Base-by-base conservation (phyloP, 2,797 vertebrate species). In the Arnoldichthys spilopterus region DNA sequence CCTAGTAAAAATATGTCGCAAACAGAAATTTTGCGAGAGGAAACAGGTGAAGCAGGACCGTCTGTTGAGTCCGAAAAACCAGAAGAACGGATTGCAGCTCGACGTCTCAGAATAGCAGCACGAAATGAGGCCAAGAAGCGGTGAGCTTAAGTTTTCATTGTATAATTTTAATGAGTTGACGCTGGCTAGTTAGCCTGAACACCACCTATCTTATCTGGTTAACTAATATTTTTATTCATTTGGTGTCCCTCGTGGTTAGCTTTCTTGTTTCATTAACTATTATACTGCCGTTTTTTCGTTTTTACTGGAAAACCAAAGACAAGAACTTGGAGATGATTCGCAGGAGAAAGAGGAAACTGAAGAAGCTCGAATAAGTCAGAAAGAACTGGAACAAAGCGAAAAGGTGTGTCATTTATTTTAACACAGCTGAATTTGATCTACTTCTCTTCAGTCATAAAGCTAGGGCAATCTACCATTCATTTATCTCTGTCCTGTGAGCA, bases 81-180 rank as follows among this genome's bases (percentile, higher is more conserved):
- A 6, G 87, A 91, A 73, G 91, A 94, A 77, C 88, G 93, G 22
- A 93, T 94, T 58, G 87, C 84, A 66, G 93, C 92, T 1, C 89
- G 94, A 8, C 91, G 93, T 11, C 84, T 87, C 6, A 92, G 94
- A 18, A 91, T 93, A 49, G 84, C 89, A 0, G 82, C 84, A 3
- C 87, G 86, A 45, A 74, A 81, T 0, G 92, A 93, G 62, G 85
- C 88, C 73, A 87, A 87, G 79, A 84, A 85, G 80, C 87, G 93
- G 93, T 94, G 53, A 34, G 24, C 24, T 18, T n/a, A n/a, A 0
- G 7, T 56, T 47, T 1, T 7, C 47, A 3, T 3, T 3, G 34
- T 3, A 37, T 37, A 8, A 37, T 8, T 37, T 37, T 37, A 37
- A 37, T 37, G 34, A 8, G 34, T 3, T 37, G 8, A 37, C 34